These are phyloP conservation scores for Pseudomyrmex concolor DNA, from an alignment of 1,140 invertebrate species.

Conservation along the genomic window DNA sequence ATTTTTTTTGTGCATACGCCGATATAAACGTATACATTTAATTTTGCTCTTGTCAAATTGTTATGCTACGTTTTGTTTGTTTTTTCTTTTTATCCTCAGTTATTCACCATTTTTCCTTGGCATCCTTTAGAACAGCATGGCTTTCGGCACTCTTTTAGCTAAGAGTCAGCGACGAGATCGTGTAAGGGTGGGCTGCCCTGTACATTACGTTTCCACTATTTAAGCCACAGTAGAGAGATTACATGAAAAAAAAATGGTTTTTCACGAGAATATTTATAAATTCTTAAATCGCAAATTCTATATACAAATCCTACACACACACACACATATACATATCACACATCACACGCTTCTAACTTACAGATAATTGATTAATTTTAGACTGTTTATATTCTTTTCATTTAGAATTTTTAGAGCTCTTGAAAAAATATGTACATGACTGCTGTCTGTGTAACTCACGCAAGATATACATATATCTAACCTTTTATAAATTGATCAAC, in stretches of 20 bases:
- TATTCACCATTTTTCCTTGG: slow-evolving; percentile 65
- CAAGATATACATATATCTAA: not conserved
- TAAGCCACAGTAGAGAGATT: slow-evolving; percentile 66
- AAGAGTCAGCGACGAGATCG: slow-evolving; percentile 80
- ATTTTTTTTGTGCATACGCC: not conserved
- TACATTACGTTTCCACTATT: slow-evolving; percentile 70
- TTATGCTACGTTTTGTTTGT: slow-evolving; percentile 59
- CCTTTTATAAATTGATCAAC: too few species aligned
- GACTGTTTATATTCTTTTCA: not conserved
- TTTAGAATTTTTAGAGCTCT: not conserved
- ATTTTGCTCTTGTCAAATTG: slow-evolving; percentile 44
- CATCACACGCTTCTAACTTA: too few species aligned
- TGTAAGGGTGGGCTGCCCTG: slow-evolving; percentile 84
- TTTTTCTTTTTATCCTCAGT: slow-evolving; percentile 65
- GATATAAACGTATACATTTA: slow-evolving; percentile 20
- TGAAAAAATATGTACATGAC: slow-evolving; percentile 21
- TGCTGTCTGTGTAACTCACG: not conserved
- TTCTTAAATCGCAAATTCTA: not conserved
- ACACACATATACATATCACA: too few species aligned
- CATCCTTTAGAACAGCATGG: slow-evolving; percentile 79
- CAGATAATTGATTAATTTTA: not conserved
- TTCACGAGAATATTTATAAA: slow-evolving; percentile 24
- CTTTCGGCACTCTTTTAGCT: slow-evolving; percentile 79
- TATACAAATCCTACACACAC: not conserved
- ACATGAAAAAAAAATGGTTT: slow-evolving; percentile 1